A percentile compares a stretch with the other conserved stretches of the same genome.
Evolutionary conservation across 2,888 invertebrate genomes (phyloP).

Genomic region (Brassicogethes aeneus): DNA sequence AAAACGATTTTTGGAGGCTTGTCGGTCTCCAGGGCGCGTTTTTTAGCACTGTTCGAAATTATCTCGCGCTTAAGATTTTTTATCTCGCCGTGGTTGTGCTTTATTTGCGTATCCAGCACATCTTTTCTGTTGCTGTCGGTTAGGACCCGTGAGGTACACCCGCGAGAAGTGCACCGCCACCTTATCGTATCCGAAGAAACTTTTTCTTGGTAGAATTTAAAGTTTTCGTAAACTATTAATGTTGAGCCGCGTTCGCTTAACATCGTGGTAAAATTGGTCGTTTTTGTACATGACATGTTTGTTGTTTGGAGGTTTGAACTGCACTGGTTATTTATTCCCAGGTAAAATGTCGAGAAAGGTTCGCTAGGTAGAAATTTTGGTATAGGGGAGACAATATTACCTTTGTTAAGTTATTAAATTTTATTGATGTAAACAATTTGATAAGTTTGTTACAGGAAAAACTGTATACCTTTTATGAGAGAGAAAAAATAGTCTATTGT

Average conservation of each 20-base stretch:
- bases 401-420: too few relatives aligned
- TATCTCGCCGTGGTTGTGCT: background rate
- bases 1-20: background rate
- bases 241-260: slow-evolving; percentile 1
- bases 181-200: background rate
- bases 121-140: background rate
- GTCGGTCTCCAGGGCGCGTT: background rate
- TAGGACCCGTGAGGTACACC: background rate
- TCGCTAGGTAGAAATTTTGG: too few relatives aligned
- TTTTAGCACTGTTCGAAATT: background rate
- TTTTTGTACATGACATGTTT: too few relatives aligned
- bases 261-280: background rate
- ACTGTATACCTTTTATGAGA: too few relatives aligned
- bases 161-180: background rate
- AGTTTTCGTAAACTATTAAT: background rate
- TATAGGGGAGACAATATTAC: too few relatives aligned
- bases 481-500: too few relatives aligned
- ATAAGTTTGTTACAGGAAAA: too few relatives aligned
- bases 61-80: background rate
- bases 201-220: slow-evolving; percentile 1
- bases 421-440: too few relatives aligned
- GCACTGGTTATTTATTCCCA: too few relatives aligned
- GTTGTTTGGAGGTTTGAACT: too few relatives aligned
- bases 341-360: too few relatives aligned
- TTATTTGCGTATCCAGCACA: background rate